Conservation (phyloP, 2,797 vertebrate genomes). For the Trachurus trachurus region DNA sequence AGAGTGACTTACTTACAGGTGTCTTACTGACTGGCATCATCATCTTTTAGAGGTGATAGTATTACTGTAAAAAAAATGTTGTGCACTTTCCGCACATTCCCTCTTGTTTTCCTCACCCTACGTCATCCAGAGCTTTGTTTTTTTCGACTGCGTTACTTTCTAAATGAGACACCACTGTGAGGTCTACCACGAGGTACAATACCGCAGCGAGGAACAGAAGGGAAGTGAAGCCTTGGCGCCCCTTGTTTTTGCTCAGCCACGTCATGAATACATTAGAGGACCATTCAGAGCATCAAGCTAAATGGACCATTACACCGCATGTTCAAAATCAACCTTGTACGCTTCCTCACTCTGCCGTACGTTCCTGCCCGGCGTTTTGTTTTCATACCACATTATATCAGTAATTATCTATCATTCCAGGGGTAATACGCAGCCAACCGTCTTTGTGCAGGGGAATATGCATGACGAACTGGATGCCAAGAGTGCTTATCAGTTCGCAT, state of each 20-base stretch:
- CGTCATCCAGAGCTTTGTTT: neutral
- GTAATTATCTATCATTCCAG: slow-evolving; percentile 76
- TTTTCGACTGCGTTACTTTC: neutral
- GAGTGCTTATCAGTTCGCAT: slow-evolving; percentile 73
- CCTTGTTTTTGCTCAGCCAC: slow-evolving; percentile 31
- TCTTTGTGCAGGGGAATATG: slow-evolving; percentile 71
- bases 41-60: slow-evolving; percentile 13
- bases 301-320: slow-evolving; percentile 59
- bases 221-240: slow-evolving; percentile 22
- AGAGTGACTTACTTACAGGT: neutral
- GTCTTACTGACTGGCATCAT: neutral
- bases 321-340: slow-evolving; percentile 56
- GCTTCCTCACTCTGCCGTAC: slow-evolving; percentile 60
- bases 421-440: slow-evolving; percentile 61
- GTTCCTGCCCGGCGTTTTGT: slow-evolving; percentile 52
- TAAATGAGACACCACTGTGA: neutral
- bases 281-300: slow-evolving; percentile 55
- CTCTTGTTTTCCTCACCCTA: neutral
- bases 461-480: slow-evolving; percentile 74
- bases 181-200: slow-evolving; percentile 19
- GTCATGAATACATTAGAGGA: slow-evolving; percentile 44
- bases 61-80: slow-evolving; percentile 11
- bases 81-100: neutral
- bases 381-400: slow-evolving; percentile 71
- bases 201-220: slow-evolving; percentile 31